Conservation (phyloP, 2,797 vertebrate genomes). For the Acipenser transmontanus region DNA sequence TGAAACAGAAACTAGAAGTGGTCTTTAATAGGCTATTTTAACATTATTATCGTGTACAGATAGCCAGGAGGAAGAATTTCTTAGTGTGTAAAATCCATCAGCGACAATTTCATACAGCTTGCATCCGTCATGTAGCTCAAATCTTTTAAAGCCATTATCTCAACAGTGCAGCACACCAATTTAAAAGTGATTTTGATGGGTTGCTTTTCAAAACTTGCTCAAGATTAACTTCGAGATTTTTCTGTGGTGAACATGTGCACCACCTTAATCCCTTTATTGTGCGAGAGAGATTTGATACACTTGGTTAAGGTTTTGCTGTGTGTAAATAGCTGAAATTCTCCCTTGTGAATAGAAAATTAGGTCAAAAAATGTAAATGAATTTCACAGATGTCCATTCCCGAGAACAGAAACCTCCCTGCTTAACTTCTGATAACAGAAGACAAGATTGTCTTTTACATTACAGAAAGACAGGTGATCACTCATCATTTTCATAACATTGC, state of each 20-base stretch:
- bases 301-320: not conserved
- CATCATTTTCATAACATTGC: not conserved
- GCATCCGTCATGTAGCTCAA: constrained; percentile 21
- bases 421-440: too few relatives aligned
- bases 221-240: constrained; percentile 14
- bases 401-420: not conserved
- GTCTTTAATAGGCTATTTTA: constrained; percentile 31
- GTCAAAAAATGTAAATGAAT: not conserved
- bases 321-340: constrained; percentile 4
- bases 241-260: not conserved
- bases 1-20: constrained; percentile 12
- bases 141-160: constrained; percentile 24
- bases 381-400: constrained; percentile 2
- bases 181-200: constrained; percentile 1
- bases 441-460: not conserved
- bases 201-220: constrained; percentile 7
- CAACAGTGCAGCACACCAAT: constrained; percentile 6
- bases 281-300: constrained; percentile 4
- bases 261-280: constrained; percentile 5
- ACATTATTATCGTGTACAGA: constrained; percentile 43
- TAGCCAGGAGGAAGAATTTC: constrained; percentile 29
- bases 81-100: constrained; percentile 30
- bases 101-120: constrained; percentile 24
- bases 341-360: not conserved
- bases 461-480: not conserved